Percentiles rank a stretch among this genome's conserved stretches.
Evolutionary conservation across 2,888 invertebrate genomes (phyloP).

Genomic region (Blastobasis adustella): DNA sequence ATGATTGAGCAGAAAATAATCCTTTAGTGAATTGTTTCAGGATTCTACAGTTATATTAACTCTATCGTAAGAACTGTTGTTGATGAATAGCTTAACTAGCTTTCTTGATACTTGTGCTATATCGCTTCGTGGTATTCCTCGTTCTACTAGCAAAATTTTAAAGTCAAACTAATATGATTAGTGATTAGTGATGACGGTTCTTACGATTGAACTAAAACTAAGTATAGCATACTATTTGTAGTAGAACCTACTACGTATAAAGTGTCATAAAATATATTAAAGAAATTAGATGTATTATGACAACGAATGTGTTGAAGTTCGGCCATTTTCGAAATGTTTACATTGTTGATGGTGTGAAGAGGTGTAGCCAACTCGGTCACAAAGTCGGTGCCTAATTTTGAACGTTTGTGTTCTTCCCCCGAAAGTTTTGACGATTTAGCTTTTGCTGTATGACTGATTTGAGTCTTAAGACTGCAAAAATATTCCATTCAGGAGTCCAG

Average conservation of each 20-base stretch:
- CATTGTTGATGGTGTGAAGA: not conserved
- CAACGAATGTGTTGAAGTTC: conserved; percentile 33
- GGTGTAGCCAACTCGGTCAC: conserved; percentile 16
- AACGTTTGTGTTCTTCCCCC: conserved; percentile 20
- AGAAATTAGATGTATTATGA: conserved; percentile 18
- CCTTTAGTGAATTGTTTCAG: no score
- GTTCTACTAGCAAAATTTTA: no score
- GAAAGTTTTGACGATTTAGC: conserved; percentile 18
- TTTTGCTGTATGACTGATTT: conserved; percentile 34
- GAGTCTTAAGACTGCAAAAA: conserved; percentile 40
- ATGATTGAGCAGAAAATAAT: no score
- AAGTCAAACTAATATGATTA: no score
- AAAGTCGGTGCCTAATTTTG: conserved; percentile 44
- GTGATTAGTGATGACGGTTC: no score
- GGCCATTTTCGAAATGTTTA: conserved; percentile 32
- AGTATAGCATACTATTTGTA: no score
- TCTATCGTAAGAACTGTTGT: no score
- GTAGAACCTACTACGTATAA: not conserved
- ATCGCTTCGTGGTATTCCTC: no score
- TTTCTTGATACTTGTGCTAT: no score
- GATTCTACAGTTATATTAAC: no score
- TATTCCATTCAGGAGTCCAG: conserved; percentile 29
- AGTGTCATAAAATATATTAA: conserved; percentile 15
- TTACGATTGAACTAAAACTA: no score
- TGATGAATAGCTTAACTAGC: no score